Base-by-base conservation (phyloP, 2,797 vertebrate genomes). In the Emys orbicularis region DNA sequence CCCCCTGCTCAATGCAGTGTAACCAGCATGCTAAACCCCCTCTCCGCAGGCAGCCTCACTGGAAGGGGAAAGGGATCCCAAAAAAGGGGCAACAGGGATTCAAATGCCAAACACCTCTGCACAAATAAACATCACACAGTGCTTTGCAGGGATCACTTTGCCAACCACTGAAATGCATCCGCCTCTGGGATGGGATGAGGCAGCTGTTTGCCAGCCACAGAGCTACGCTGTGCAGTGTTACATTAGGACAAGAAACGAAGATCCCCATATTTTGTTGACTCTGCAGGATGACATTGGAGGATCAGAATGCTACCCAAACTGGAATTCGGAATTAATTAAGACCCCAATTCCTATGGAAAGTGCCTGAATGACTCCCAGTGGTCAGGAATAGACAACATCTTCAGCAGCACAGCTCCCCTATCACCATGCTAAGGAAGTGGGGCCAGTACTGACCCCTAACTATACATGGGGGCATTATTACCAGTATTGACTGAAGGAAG, bases 11-110 rank as follows among this genome's bases (percentile, higher is more conserved):
- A 94, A 83, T 79, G 86, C 94, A 89, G 47, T 1, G 6, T 81
- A 95, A 96, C 68, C 87, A 95, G 84, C 91, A 86, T 94, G 92
- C 5, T 77, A 89, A 82, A 89, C 90, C 61, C 79, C 87, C 59
- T 89, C 83, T 21, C 87, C 44, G 57, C 4, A 88, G 89, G 77
- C 80, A 92, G 77, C 7, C 25, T 27, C 27, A 12, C 13, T 77
- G 94, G 31, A 29, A 87, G 53, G n/a, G 29, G 68, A 87, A 86
- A 74, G 49, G 59, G 37, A 47, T 10, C 47, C 34, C 47, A 34
- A 44, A 21, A 41, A 61, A 34, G 31, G 23, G 68, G 79, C 86
- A 94, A 79, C 0, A 1, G 16, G 13, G 74, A 82, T 29, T 89
- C 52, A 76, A 89, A 74, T 0, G 1, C 86, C 85, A 92, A 65